These are phyloP conservation scores for Epicampocera succincta DNA, from an alignment of 2,888 invertebrate genomes.

Conservation along the genomic window DNA sequence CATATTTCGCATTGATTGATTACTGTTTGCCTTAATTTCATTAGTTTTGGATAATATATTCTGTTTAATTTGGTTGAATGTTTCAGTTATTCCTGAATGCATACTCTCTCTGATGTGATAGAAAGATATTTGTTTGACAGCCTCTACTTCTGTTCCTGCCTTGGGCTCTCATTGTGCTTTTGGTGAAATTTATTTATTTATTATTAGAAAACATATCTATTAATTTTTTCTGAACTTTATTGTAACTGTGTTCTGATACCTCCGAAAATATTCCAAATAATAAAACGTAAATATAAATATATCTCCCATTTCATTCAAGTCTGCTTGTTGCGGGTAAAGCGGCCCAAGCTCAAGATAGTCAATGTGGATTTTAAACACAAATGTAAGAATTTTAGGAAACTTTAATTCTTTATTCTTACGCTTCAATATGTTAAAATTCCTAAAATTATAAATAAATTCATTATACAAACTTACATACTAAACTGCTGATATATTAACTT, in stretches of 20 bases:
- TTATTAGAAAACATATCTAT: conserved; percentile 69
- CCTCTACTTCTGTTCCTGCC: conserved; percentile 66
- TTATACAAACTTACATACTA: no score
- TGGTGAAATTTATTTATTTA: conserved; percentile 64
- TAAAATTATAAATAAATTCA: no score
- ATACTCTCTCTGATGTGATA: conserved; percentile 68
- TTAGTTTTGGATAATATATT: conserved; percentile 65
- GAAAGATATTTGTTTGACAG: conserved; percentile 67
- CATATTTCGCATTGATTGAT: conserved; percentile 62
- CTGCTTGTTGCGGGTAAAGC: no score
- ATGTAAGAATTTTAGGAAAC: no score
- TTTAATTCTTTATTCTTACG: no score
- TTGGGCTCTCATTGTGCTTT: conserved; percentile 68
- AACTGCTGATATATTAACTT: no score
- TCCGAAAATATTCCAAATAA: conserved; percentile 68
- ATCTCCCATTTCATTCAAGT: no score
- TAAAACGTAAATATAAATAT: no score
- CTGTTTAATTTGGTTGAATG: not conserved
- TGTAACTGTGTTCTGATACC: conserved; percentile 61
- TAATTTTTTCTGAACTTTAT: conserved; percentile 67
- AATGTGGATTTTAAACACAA: no score
- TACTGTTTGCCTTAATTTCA: conserved; percentile 65
- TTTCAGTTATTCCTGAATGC: conserved; percentile 66
- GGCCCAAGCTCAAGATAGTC: no score
- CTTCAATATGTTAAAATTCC: no score